Conservation (phyloP, 1,140 invertebrate genomes). For the Penaeus indicus region DNA sequence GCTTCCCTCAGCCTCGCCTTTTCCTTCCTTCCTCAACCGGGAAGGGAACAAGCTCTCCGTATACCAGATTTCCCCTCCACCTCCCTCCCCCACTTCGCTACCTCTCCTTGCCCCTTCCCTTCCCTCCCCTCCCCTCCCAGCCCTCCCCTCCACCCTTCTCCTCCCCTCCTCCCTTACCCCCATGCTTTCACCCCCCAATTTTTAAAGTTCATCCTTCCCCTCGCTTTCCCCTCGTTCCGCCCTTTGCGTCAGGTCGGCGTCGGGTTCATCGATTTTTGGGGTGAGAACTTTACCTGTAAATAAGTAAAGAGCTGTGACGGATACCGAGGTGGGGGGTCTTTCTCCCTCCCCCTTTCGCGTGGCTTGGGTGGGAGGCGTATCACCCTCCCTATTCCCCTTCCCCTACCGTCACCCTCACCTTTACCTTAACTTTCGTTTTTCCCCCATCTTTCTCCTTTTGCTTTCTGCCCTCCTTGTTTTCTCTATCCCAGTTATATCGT, state of each 20-base stretch:
- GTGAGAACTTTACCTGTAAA: slow-evolving; percentile 26
- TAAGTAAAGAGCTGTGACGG: slow-evolving; percentile 29
- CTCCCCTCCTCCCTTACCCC: not conserved
- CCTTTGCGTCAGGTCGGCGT: slow-evolving; percentile 20
- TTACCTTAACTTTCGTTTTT: not conserved
- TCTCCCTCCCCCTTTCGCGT: not conserved
- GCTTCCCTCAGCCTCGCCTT: not conserved
- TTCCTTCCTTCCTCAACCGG: not conserved
- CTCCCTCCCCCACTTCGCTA: not conserved
- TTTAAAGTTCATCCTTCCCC: not conserved
- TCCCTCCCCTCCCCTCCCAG: not conserved
- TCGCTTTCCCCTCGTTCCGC: not conserved
- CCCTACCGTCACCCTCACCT: not conserved
- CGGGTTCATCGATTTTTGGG: slow-evolving; percentile 36
- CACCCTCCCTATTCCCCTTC: not conserved
- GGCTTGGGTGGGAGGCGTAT: too few species aligned
- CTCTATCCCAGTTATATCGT: too few species aligned
- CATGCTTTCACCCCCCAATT: not conserved
- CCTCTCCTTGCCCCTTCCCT: not conserved
- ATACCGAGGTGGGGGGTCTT: not conserved
- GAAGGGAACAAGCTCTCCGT: too few species aligned
- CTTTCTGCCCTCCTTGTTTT: too few species aligned
- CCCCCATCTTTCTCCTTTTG: too few species aligned
- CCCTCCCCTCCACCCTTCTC: not conserved
- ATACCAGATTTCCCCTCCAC: too few species aligned